phyloP scores from a whole-genome alignment of 2,888 invertebrate genomes.

The Caradrina kadenii region DNA sequence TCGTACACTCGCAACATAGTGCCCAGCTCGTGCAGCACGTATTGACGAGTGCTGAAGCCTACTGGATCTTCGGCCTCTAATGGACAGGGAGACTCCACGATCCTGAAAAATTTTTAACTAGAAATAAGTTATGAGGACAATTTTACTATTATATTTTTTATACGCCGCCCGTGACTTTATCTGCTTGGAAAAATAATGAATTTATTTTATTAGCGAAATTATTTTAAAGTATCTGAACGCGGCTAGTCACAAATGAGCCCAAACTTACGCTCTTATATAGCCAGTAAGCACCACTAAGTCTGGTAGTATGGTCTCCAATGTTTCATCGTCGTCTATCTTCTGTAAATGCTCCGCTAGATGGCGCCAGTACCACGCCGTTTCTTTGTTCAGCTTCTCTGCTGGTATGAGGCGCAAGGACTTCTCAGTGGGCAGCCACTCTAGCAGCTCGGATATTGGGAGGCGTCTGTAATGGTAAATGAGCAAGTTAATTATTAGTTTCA shows the following conservation, averaged over 20 bases:
- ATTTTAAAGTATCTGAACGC: too few species aligned
- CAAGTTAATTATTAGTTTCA: too few species aligned
- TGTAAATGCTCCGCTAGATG: slow-evolving; percentile 87
- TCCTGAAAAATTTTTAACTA: slow-evolving; percentile 66
- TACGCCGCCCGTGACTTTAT: too few species aligned
- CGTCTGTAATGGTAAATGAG: slow-evolving; percentile 70
- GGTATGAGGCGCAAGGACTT: slow-evolving; percentile 82
- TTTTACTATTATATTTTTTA: too few species aligned
- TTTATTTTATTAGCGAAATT: too few species aligned
- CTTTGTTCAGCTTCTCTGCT: slow-evolving; percentile 86
- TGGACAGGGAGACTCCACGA: slow-evolving; percentile 86
- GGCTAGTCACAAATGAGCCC: too few species aligned
- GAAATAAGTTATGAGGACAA: not conserved
- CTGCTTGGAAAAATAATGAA: too few species aligned
- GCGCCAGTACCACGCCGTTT: slow-evolving; percentile 89
- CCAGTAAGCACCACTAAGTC: slow-evolving; percentile 93
- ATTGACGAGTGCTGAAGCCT: slow-evolving; percentile 87
- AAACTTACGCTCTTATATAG: slow-evolving; percentile 93
- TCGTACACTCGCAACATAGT: slow-evolving; percentile 90
- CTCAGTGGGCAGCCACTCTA: slow-evolving; percentile 88
- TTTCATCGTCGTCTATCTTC: slow-evolving; percentile 88
- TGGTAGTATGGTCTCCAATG: slow-evolving; percentile 92
- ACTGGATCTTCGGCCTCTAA: slow-evolving; percentile 78
- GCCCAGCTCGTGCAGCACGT: slow-evolving; percentile 90
- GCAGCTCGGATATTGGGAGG: slow-evolving; percentile 84